A percentile compares a stretch with the other conserved stretches of the same genome.
phyloP scores from a whole-genome alignment of 2,113 vertebrate species.

The Coryphaenoides rupestris region DNA sequence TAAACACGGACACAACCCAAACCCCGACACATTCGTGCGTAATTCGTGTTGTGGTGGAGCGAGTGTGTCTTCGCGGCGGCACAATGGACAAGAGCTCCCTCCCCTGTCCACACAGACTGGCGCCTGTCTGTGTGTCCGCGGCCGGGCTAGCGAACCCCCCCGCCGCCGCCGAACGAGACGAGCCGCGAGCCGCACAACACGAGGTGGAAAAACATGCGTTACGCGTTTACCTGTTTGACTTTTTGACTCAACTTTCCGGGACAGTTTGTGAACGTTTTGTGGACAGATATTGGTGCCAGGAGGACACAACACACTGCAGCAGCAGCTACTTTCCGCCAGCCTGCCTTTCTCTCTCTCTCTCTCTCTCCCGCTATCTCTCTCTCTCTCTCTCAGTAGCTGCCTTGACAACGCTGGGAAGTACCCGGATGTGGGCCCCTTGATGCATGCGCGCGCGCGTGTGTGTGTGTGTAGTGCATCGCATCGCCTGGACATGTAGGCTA shows the following conservation, averaged over 20 bases:
- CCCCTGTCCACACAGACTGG: constrained; percentile 62
- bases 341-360: constrained; percentile 48
- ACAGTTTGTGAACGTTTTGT: constrained; percentile 52
- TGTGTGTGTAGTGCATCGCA: neutral
- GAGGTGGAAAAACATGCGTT: constrained; percentile 55
- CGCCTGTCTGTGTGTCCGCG: constrained; percentile 45
- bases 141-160: constrained; percentile 1
- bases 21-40: neutral
- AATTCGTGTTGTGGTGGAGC: neutral
- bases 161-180: constrained; percentile 14
- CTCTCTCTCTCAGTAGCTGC: too few relatives aligned
- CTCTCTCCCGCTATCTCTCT: too few relatives aligned
- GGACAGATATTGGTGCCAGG: neutral
- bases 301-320: constrained; percentile 66
- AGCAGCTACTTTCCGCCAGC: constrained; percentile 60
- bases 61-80: constrained; percentile 32
- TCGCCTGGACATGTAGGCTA: neutral
- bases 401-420: constrained; percentile 74
- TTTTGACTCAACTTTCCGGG: constrained; percentile 67
- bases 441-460: neutral
- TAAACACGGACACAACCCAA: neutral
- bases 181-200: constrained; percentile 3
- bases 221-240: constrained; percentile 67
- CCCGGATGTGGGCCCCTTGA: constrained; percentile 74
- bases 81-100: constrained; percentile 68